A percentile compares a stretch with the other conserved stretches of the same genome.
Evolutionary conservation across 2,888 invertebrate species (phyloP).

Genomic region (Caenorhabditis imperialis): DNA sequence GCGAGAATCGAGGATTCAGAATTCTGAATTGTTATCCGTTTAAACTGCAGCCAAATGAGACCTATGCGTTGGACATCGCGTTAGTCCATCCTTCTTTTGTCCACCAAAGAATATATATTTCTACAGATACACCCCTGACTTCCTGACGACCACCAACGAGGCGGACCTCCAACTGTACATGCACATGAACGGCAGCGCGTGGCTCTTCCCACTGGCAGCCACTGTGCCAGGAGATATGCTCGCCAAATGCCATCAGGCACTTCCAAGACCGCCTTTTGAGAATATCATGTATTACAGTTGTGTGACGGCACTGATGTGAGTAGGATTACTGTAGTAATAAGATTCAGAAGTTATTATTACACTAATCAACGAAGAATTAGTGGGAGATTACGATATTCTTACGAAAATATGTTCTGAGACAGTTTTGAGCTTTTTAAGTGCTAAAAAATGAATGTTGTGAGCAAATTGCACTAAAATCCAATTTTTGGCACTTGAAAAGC

Average conservation of each 20-base stretch:
- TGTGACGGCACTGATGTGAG: constrained; percentile 77
- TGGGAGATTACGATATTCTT: no score
- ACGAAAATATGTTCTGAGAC: no score
- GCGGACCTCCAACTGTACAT: constrained; percentile 79
- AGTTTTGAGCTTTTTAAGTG: no score
- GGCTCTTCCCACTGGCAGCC: constrained; percentile 84
- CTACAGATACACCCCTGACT: constrained; percentile 87
- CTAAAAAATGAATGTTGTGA: no score
- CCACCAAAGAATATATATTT: not conserved
- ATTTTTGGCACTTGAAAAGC: no score
- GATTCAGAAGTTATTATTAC: no score
- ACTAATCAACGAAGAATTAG: no score
- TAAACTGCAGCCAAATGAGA: constrained; percentile 84
- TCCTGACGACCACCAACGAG: constrained; percentile 86
- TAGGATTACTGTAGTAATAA: no score
- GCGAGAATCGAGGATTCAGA: constrained; percentile 83
- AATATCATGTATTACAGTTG: constrained; percentile 83
- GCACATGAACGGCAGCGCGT: constrained; percentile 77
- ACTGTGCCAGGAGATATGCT: constrained; percentile 81
- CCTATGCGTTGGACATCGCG: constrained; percentile 87
- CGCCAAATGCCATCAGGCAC: constrained; percentile 81
- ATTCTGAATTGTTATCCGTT: constrained; percentile 86
- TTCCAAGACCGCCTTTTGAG: constrained; percentile 88
- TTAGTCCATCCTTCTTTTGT: constrained; percentile 75
- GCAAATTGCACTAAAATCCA: no score